Conservation (phyloP, 2,797 vertebrate genomes). For the Pipistrellus pygmaeus region DNA sequence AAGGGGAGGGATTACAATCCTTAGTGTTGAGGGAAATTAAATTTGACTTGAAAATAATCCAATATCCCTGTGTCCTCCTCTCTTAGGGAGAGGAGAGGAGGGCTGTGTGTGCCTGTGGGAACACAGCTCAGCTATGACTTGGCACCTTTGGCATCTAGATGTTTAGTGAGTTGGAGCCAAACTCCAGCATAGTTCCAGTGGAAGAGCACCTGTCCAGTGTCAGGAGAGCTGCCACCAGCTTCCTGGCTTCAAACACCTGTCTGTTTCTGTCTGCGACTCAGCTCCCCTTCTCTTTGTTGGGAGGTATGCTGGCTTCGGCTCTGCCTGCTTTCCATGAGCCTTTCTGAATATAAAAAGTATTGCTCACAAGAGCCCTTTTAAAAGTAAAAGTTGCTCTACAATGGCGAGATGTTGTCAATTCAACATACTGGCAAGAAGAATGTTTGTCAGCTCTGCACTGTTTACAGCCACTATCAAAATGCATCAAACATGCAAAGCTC, state of each 20-base stretch:
- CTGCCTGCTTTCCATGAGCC: neutral
- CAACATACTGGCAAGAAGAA: neutral
- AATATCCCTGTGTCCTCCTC: neutral
- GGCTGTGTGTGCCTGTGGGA: neutral
- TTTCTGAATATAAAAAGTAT: conserved; percentile 10
- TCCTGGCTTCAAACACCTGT: neutral
- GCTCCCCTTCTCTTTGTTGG: neutral
- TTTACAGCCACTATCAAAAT: conserved; percentile 43
- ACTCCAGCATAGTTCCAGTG: neutral
- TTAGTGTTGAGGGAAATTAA: neutral
- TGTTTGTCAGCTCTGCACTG: neutral
- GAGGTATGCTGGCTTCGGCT: neutral
- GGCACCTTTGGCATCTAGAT: neutral
- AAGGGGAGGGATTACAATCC: neutral
- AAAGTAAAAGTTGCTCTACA: neutral
- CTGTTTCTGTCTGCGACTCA: neutral
- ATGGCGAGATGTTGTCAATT: neutral
- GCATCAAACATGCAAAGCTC: conserved; percentile 48
- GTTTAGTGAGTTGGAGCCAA: neutral
- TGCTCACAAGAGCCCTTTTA: neutral
- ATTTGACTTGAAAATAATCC: neutral
- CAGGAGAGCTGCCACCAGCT: neutral
- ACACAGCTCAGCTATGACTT: neutral
- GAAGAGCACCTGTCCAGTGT: neutral
- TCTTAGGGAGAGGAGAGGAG: neutral